Base-by-base conservation (phyloP, 2,888 invertebrate genomes). In the Athripsodes cinereus region DNA sequence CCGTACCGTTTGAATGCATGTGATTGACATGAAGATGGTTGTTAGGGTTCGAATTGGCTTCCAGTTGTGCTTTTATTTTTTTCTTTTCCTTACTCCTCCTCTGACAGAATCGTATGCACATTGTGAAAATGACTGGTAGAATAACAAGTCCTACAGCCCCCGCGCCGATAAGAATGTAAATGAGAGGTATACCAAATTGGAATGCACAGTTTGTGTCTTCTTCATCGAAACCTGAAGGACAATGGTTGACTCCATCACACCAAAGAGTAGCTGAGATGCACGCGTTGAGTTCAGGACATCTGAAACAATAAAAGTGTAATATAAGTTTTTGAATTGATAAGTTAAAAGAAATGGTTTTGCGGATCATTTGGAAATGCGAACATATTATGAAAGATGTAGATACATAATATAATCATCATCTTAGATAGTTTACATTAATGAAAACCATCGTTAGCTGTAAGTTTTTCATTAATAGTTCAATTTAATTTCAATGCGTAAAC, bases 171-270 rank as follows among this genome's bases (percentile, higher is more conserved):
- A 82, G 81, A n/a, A 86, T 78, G 68, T 85, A 86, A 10, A 85
- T 80, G 46, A 85, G 76, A 2, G 87, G 85, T 51, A 87, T 74
- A 16, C 84, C 83, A 66, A 85, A 82, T 58, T 83, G 82, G 64
- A 86, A 84, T 21, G 87, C 84, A 70, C 89, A 89, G 68, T 88
- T 88, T 1, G 82, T 79, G 67, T 88, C 88, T 64, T 87, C 86
- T 73, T 90, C 90, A 69, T 90, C 91, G 71, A 83, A 88, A 1
- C 90, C 90, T 2, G 89, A 88, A 13, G 90, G 90, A 69, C 91
- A 91, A 68, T 91, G 89, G 1, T 82, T 76, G 46, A 85, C 80
- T 0, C 90, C 89, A 69, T 91, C 90, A 71, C 90, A 91, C 90
- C 90, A 90, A 2, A 91, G 70, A 1, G 85, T 82, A 1, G 87